phyloP scores from a whole-genome alignment of 2,113 vertebrate species.

The Sapayoa aenigma region DNA sequence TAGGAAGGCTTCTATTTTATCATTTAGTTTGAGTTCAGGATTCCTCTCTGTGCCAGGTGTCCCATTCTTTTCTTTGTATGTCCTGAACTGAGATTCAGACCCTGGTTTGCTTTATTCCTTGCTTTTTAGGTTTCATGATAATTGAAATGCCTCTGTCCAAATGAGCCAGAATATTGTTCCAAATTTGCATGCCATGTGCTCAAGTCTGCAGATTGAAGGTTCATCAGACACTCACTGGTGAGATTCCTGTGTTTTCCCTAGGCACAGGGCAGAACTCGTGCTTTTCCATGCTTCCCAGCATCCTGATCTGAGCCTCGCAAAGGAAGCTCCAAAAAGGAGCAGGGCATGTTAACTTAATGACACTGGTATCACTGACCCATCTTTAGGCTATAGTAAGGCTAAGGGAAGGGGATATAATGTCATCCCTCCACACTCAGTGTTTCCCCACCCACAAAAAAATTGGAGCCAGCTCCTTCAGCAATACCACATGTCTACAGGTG shows the following conservation, averaged over 20 bases:
- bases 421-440: fast-evolving
- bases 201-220: not conserved
- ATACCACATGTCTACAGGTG: not conserved
- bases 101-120: not conserved
- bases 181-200: not conserved
- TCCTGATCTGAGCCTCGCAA: not conserved
- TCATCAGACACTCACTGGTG: not conserved
- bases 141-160: not conserved
- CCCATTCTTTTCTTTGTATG: not conserved
- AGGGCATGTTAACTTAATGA: not conserved
- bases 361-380: not conserved
- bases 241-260: not conserved
- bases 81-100: not conserved
- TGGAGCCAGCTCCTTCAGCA: not conserved
- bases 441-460: not conserved
- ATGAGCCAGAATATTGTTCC: not conserved
- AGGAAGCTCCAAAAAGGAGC: not conserved
- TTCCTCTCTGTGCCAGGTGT: not conserved
- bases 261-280: not conserved
- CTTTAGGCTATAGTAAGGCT: not conserved
- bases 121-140: not conserved
- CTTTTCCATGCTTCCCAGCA: not conserved
- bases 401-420: not conserved
- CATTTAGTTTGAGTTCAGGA: not conserved
- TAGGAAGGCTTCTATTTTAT: not conserved